Percentiles rank a stretch among this genome's conserved stretches.
phyloP scores from a whole-genome alignment of 2,113 vertebrate genomes.

The Rynchops niger region DNA sequence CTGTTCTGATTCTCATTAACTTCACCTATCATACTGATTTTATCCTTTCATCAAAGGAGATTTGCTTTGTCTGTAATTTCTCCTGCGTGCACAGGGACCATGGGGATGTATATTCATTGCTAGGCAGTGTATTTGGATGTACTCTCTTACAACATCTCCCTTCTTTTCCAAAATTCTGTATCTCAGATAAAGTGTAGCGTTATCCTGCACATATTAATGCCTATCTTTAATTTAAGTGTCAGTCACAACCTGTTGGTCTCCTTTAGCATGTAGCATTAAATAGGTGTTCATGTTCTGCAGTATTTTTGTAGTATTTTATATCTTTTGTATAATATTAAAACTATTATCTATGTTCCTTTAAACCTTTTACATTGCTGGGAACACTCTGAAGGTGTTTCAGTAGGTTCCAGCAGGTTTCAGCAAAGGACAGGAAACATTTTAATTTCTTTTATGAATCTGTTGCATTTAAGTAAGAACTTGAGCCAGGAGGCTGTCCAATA shows the following conservation, averaged over 20 bases:
- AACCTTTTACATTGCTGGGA: neutral
- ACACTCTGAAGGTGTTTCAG: neutral
- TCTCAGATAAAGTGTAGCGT: neutral
- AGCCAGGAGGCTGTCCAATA: neutral
- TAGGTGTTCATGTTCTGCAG: neutral
- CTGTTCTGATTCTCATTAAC: neutral
- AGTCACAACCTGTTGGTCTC: neutral
- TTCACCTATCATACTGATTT: neutral
- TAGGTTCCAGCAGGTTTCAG: neutral
- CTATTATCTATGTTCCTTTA: neutral
- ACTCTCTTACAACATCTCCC: neutral
- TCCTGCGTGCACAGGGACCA: neutral
- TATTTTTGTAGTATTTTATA: neutral
- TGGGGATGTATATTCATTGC: neutral
- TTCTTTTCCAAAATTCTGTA: neutral
- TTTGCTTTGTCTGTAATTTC: neutral
- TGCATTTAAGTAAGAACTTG: neutral
- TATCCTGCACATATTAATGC: neutral
- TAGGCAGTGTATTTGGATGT: neutral
- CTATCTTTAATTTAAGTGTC: neutral
- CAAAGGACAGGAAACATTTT: neutral
- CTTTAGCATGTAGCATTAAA: accelerated
- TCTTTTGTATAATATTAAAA: neutral
- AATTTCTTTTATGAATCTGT: neutral
- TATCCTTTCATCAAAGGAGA: neutral